Percentiles rank a stretch among this genome's conserved stretches.
These are phyloP conservation scores for Anhinga anhinga DNA, from an alignment of 2,113 vertebrate species.

Conservation along the genomic window DNA sequence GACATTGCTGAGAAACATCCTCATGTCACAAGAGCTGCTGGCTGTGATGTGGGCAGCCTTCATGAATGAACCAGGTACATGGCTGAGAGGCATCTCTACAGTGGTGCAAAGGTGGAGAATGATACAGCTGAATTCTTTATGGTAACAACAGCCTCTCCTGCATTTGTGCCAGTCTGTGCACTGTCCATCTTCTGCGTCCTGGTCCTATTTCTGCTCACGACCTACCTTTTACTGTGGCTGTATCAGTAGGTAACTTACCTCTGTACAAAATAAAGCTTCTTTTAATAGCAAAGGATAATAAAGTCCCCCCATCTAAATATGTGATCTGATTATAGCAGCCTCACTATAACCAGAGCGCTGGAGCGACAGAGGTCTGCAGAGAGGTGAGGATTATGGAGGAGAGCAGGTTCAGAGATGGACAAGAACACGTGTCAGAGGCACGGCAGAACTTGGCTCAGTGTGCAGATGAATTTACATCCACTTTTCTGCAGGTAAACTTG, in stretches of 20 bases:
- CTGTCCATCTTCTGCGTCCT: not conserved
- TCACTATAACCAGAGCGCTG: not conserved
- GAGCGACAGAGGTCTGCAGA: not conserved
- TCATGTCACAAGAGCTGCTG: not conserved
- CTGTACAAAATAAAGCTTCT: not conserved
- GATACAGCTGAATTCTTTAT: not conserved
- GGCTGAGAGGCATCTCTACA: not conserved
- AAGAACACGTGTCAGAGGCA: accelerated
- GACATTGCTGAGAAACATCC: not conserved
- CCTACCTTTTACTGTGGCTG: not conserved
- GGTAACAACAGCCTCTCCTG: not conserved
- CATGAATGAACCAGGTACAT: not conserved
- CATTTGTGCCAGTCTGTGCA: not conserved
- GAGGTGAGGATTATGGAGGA: not conserved
- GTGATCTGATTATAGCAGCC: not conserved
- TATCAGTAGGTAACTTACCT: not conserved
- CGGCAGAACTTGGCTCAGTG: not conserved
- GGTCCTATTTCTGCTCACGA: not conserved
- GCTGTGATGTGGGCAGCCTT: not conserved
- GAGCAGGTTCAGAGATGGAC: not conserved
- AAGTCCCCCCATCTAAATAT: not conserved
- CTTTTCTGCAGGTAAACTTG: not conserved
- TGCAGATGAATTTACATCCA: not conserved
- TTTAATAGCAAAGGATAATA: not conserved
- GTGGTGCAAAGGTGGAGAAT: not conserved